Evolutionary conservation across 2,113 vertebrate species (phyloP), one percentile per base, ranked within the genome.

Genomic region (Tamias sibiricus): DNA sequence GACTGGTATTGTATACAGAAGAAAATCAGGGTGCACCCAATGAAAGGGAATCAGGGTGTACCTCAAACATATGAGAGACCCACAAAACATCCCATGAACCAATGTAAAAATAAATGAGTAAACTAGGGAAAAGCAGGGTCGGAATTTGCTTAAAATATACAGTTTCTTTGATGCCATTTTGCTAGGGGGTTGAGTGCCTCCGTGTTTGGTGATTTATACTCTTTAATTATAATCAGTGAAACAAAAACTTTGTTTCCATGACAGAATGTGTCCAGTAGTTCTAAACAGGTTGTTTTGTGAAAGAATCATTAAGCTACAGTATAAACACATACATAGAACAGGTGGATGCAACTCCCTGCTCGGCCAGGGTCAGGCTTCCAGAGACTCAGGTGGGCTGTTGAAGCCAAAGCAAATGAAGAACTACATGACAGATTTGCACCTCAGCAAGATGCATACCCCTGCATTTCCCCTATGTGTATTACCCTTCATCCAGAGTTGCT

Each of bases 331-430:
- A 16, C 24, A 37, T 7, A 30, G 7, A 47, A 24, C 16, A 40
- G 17, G 11, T 1, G n/a, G 12, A 19, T 1, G 22, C 22, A 20
- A 1, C 0, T 13, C 42, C 26, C 20, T 3, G 0, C 22, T 6
- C 0, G 7, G 22, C 14, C 32, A 49, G 9, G 12, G 6, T 47
- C n/a, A 32, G 26, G 7, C 13, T 28, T 91, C 26, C 20, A n/a
- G 68, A 79, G 17, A 13, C 12, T 35, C 19, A 37, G 54, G 26
- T 30, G 44, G 16, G 35, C 5, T 24, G 11, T 30, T 8, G 47
- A 57, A 87, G 32, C 6, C 59, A 96, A 47, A 59, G 11, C 16
- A 89, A 42, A 35, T 32, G 59, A 30, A n/a, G 16, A 14, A 28
- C 6, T 14, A 57, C n/a, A 37, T 35, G 22, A 71, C 13, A 68